Base-by-base conservation (phyloP, 2,888 invertebrate genomes). In the Nowickia ferox region DNA sequence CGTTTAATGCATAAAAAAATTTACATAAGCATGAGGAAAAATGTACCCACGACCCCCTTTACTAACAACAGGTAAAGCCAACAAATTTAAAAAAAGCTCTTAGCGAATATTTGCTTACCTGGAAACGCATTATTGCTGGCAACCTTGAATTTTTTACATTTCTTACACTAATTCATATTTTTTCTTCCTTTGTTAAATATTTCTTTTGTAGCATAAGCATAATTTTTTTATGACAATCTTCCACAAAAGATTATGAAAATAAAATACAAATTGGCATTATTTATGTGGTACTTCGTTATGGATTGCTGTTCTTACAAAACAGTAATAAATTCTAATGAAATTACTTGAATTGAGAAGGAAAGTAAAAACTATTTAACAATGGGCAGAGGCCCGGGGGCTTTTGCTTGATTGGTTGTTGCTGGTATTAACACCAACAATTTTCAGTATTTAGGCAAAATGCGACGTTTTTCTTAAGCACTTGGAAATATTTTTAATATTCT, bases 181-280 rank as follows among this genome's bases (percentile, higher is more conserved):
- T 30, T 17, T 9, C 38, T 11, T 40, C 0, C 30, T 72, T 72
- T 48, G 10, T n/a, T 59, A 38, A 38, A 17, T 57, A 17, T 17
- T 5, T n/a, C 40, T 53, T 51, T 1, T 40, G 10, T 44, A 9
- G 22, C 17, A 2, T n/a, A 22, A 17, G 51, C n/a, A 44, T 10
- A 53, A 48, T 65, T 22, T 53, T 74, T 17, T 48, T 74, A 48
- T 10, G 19, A 55, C 19, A 55, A 19, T 51, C 65, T 76, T 66
- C 30, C 11, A 76, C 66, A 53, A 59, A 77, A 46, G 19, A 59
- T 51, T 68, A 77, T 22, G 22, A 59, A 19, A 68, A 42, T 68
- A 48, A 22, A 59, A 51, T 13, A 77, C 19, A 68, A 77, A 68
- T 59, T 77, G 44, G 48, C n/a, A 22, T 40, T 77, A 61, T 77